Evolutionary conservation across 2,113 vertebrate genomes (phyloP).

Genomic region (Cavia porcellus): DNA sequence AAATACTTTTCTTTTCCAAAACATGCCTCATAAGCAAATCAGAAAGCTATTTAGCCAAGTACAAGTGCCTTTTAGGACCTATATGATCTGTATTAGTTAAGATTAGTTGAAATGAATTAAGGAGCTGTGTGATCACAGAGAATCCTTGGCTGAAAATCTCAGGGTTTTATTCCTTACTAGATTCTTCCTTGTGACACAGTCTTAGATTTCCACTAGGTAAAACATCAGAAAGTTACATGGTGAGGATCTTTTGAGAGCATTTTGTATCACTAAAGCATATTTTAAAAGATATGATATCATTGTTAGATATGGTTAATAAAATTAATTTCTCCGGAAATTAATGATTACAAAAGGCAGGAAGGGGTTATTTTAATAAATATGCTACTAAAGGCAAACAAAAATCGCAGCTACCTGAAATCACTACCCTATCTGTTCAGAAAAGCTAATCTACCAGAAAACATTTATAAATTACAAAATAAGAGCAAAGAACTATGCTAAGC

Average conservation of each 20-base stretch:
- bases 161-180: neutral
- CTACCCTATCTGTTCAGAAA: neutral
- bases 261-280: neutral
- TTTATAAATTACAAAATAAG: neutral
- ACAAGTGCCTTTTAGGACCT: neutral
- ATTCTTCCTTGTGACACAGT: neutral
- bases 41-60: neutral
- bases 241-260: neutral
- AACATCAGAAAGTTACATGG: neutral
- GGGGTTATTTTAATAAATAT: neutral
- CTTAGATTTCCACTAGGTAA: constrained; percentile 2
- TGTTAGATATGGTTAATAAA: neutral
- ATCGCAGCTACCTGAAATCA: neutral
- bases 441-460: neutral
- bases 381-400: neutral
- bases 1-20: neutral
- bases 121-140: too few relatives aligned
- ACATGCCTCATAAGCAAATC: neutral
- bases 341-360: neutral
- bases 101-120: too few relatives aligned
- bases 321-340: neutral
- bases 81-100: neutral
- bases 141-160: neutral
- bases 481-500: neutral
- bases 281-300: neutral